Base-by-base conservation (phyloP, 2,888 invertebrate species). In the Macaria liturata region DNA sequence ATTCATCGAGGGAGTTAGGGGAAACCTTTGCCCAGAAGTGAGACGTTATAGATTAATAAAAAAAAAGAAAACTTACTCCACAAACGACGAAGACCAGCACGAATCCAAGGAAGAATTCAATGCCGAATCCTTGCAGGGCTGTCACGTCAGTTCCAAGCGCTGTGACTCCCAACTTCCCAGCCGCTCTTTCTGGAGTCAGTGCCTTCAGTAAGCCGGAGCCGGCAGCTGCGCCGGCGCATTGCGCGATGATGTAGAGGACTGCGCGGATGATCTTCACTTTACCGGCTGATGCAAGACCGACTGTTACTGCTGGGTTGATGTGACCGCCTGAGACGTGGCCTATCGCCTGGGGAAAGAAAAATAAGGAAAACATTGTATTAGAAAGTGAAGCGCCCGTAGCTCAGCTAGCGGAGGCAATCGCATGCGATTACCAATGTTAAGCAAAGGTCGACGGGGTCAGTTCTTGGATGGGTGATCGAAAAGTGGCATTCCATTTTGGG, bases 261-360 rank as follows among this genome's bases (percentile, higher is more conserved):
- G 95, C 96, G 66, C 97, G 94, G 37, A 95, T 81, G 0, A 96
- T 86, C 68, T 95, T 95, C 53, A 97, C 95, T 74, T 96, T 95
- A 6, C 98, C 97, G 6, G 95, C 94, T 8, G 95, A 94, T 54
- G 97, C 87, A 87, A 98, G 93, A 1, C 96, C 97, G 20, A 93
- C 83, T 4, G 98, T 98, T 45, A 98, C 97, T 0, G 98, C 98
- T 1, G 98, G 98, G 93, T 98, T 98, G 62, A 98, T 93, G 85
- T 98, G 98, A 7, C 97, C 97, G 3, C 98, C 98, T 58, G 97
- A 97, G 53, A 97, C 94, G 85, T 97, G 97, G 3, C 97, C 97
- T 69, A 97, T 94, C 51, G 95, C 93, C 96, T 97, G 86, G 51
- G 61, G 46, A 56, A 7, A 55, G 55, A 59, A 32, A 20, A 1